These are phyloP conservation scores for Calosoma granatense DNA, from an alignment of 1,140 invertebrate genomes.

Conservation along the genomic window DNA sequence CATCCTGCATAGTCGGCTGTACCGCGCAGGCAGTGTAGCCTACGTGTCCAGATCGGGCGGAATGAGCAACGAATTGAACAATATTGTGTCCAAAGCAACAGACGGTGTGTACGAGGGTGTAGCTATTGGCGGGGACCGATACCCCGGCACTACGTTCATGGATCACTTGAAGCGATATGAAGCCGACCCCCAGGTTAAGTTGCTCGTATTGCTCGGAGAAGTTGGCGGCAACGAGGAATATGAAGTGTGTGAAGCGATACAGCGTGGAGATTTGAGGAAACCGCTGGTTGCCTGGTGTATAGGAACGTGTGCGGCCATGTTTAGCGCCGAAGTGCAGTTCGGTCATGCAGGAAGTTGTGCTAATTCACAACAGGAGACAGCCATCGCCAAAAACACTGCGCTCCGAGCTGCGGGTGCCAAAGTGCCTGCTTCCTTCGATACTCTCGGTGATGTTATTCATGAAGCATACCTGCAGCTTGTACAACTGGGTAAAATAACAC, in stretches of 20 bases:
- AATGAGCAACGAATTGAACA: conserved; percentile 99
- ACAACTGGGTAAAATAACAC: conserved; percentile 69
- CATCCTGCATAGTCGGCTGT: conserved; percentile 94
- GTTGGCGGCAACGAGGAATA: conserved; percentile 99
- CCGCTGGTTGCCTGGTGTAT: conserved; percentile 98
- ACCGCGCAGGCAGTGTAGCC: conserved; percentile 91
- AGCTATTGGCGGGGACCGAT: conserved; percentile 98
- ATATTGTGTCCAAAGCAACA: conserved; percentile 93
- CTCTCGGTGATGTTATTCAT: conserved; percentile 65
- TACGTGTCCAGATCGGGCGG: conserved; percentile 98
- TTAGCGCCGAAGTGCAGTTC: conserved; percentile 97
- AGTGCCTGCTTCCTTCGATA: conserved; percentile 91
- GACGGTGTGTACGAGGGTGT: conserved; percentile 97
- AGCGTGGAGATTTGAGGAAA: conserved; percentile 76
- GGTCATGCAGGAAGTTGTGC: conserved; percentile 98
- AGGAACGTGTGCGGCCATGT: conserved; percentile 63
- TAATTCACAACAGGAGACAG: conserved; percentile 91
- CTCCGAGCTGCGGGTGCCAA: conserved; percentile 72
- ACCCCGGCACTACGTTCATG: conserved; percentile 97
- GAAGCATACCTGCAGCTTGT: conserved; percentile 75
- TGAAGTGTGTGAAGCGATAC: conserved; percentile 84
- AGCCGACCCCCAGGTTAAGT: conserved; percentile 71
- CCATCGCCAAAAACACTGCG: conserved; percentile 83
- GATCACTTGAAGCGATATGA: conserved; percentile 89
- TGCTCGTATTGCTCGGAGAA: conserved; percentile 93